Percentiles rank a stretch among this genome's conserved stretches.
Evolutionary conservation across 2,113 vertebrate species (phyloP).

Genomic region (Gobius niger): DNA sequence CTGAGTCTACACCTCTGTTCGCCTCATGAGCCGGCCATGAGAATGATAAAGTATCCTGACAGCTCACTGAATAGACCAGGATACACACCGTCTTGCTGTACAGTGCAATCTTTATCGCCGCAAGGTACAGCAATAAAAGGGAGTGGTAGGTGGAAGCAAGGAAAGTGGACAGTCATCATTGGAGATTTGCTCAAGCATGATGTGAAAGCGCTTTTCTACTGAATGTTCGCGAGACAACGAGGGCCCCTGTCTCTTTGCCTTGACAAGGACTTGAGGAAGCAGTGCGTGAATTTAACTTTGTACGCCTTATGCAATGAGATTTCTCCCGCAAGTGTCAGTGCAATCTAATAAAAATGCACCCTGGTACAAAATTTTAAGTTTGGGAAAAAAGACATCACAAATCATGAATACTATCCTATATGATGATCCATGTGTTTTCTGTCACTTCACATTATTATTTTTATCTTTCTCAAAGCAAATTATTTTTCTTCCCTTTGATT

Average conservation of each 20-base stretch:
- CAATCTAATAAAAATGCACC: no score
- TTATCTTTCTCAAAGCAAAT: no score
- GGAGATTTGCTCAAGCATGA: slow-evolving; percentile 43
- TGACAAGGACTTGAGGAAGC: slow-evolving; percentile 25
- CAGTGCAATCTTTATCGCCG: slow-evolving; percentile 59
- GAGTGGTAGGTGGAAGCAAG: slow-evolving; percentile 35
- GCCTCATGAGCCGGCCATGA: slow-evolving; percentile 48
- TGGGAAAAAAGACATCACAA: no score
- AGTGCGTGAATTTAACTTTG: no score
- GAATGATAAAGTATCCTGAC: slow-evolving; percentile 68
- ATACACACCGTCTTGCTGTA: slow-evolving; percentile 56
- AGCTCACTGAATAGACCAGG: slow-evolving; percentile 42
- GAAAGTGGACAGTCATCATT: slow-evolving; percentile 62
- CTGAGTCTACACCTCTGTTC: slow-evolving; percentile 18
- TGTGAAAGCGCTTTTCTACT: slow-evolving; percentile 19
- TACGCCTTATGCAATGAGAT: no score
- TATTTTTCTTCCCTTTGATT: no score
- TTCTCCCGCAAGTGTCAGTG: no score
- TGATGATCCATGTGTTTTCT: no score
- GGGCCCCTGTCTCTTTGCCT: slow-evolving; percentile 15
- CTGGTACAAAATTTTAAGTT: no score
- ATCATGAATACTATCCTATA: no score
- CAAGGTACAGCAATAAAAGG: slow-evolving; percentile 58
- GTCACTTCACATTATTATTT: no score
- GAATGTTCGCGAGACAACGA: slow-evolving; percentile 26